These are phyloP conservation scores for Drosophila lini DNA, from an alignment of 1,140 invertebrate genomes.

Conservation along the genomic window DNA sequence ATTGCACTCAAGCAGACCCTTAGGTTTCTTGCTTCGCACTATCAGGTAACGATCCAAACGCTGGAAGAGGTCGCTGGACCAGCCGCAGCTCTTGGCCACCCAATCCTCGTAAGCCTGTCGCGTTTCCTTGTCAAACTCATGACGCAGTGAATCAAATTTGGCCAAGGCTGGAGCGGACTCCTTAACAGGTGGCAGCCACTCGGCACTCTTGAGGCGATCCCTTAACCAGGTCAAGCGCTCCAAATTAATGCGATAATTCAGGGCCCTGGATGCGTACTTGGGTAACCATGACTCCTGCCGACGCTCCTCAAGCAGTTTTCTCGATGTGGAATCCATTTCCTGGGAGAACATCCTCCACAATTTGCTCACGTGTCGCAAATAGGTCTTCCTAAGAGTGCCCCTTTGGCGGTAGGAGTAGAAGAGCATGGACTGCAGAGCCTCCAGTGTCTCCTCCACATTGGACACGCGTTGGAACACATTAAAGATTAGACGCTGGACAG, in stretches of 20 bases:
- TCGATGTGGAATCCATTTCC: conserved; percentile 90
- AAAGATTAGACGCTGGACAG: conserved; percentile 89
- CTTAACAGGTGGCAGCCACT: conserved; percentile 71
- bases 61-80: conserved; percentile 84
- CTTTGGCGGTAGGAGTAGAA: conserved; percentile 87
- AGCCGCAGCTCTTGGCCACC: conserved; percentile 84
- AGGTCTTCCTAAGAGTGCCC: conserved; percentile 87
- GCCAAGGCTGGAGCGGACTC: conserved; percentile 43
- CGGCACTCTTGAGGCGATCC: conserved; percentile 50
- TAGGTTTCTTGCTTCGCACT: conserved; percentile 87
- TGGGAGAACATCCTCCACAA: conserved; percentile 90
- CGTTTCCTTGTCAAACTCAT: conserved; percentile 61
- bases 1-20: conserved; percentile 91
- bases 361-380: conserved; percentile 87
- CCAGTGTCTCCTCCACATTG: conserved; percentile 90
- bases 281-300: conserved; percentile 88
- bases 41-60: conserved; percentile 90
- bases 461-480: conserved; percentile 88
- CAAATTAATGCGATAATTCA: conserved; percentile 67
- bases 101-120: conserved; percentile 86
- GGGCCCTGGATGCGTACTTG: conserved; percentile 87
- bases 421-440: conserved; percentile 88
- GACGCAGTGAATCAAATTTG: conserved; percentile 64
- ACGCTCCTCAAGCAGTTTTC: conserved; percentile 87
- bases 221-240: conserved; percentile 66